Evolutionary conservation across 1,140 invertebrate species (phyloP), one percentile per base, ranked within the genome.

Genomic region (Sesamia nonagrioides): DNA sequence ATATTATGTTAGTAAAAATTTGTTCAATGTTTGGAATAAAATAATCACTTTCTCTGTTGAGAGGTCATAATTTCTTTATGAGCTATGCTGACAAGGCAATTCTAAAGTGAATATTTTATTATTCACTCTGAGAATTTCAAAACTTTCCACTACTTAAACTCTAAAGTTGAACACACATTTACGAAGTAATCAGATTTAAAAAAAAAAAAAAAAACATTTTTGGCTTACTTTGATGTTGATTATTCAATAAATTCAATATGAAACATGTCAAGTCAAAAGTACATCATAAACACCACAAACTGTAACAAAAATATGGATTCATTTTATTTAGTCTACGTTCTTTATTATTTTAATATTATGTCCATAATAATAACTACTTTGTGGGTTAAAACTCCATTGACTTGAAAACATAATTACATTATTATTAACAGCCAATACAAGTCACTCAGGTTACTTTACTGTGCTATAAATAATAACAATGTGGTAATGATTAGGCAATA

Each of bases 401-500:
- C 83, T 80, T 60, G 52, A 79, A 80, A 82, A 82, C 79, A 81
- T 86, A 84, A 86, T 81, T 80, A 81, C 45, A 86, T 81, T 81
- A 83, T 78, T 82, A 42, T 83, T 82, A 69, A 78, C 56, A 79
- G 79, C 81, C 83, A 82, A 80, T 81, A 50, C 73, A 84, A 75
- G 75, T 71, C 76, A 77, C 61, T 78, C 61, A 77, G 69, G 66
- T 74, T 81, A 77, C 58, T 82, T 74, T 81, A 77, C 61, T 82
- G 71, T 73, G 77, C 73, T 79, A 77, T 80, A 83, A 75, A 80
- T 77, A 56, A 82, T 78, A 77, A 84, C 81, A 86, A 80, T 84
- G 85, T 81, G 80, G 77, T 60, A 81, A 81, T 82, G 78, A 76
- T 86, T 94, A 97, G 94, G 97, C 97, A 96, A 98, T 97, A 78